Percentiles rank a stretch among this genome's conserved stretches.
Conservation (phyloP, 2,113 vertebrate genomes). For the Dipodomys stephensi region DNA sequence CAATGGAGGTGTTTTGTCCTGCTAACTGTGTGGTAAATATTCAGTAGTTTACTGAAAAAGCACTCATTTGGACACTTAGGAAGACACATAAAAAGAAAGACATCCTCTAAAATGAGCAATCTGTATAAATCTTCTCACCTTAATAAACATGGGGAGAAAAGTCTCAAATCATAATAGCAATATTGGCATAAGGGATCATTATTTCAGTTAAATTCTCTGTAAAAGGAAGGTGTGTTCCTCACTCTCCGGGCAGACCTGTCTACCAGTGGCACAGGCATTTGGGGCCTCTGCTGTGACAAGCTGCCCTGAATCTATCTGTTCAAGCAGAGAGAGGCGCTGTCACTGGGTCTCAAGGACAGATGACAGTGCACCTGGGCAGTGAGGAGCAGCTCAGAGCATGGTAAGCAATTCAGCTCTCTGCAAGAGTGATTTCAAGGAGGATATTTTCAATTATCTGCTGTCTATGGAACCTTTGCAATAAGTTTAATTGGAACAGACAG, state of each 20-base stretch:
- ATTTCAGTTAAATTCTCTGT: not conserved
- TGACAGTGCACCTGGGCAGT: not conserved
- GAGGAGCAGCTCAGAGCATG: slow-evolving; percentile 45
- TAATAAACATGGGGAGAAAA: not conserved
- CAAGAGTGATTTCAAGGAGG: slow-evolving; percentile 52
- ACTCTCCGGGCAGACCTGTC: not conserved
- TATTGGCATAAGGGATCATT: not conserved
- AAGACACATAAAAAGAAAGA: slow-evolving; percentile 5
- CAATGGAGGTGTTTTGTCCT: not conserved
- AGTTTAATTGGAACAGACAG: slow-evolving; percentile 64
- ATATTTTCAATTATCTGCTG: slow-evolving; percentile 61
- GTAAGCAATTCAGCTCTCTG: slow-evolving; percentile 56
- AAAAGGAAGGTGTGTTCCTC: not conserved
- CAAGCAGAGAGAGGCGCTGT: slow-evolving; percentile 60
- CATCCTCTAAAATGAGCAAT: not conserved
- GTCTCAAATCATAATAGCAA: not conserved
- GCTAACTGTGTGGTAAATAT: not conserved
- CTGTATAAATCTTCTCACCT: not conserved
- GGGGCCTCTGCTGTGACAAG: slow-evolving; percentile 63
- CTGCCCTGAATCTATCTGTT: slow-evolving; percentile 47
- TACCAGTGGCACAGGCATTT: not conserved
- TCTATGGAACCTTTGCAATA: slow-evolving; percentile 46
- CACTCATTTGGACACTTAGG: slow-evolving; percentile 30
- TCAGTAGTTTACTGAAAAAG: not conserved
- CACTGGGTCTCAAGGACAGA: slow-evolving; percentile 79